Conservation (phyloP, 1,140 invertebrate species). For the Pemphigus obesinymphae region DNA sequence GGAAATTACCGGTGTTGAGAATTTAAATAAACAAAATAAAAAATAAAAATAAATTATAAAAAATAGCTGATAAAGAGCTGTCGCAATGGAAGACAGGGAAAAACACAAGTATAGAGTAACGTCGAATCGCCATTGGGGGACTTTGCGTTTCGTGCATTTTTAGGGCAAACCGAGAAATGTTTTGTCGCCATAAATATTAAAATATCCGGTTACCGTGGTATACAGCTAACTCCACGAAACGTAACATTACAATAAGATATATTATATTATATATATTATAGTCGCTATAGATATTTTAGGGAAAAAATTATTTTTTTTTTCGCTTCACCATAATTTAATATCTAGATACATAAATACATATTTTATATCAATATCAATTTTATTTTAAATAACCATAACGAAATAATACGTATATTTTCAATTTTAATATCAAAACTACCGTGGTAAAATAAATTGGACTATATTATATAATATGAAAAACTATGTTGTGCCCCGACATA, state of each 20-base stretch:
- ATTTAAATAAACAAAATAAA: conserved; percentile 30
- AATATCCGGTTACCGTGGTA: not conserved
- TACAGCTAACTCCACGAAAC: not conserved
- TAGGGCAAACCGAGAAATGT: not conserved
- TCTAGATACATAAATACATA: no score
- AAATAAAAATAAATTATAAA: not conserved
- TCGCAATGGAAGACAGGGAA: not conserved
- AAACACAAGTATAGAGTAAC: not conserved
- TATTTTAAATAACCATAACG: no score
- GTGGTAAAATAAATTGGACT: no score
- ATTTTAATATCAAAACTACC: no score
- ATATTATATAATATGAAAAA: no score
- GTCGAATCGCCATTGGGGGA: not conserved
- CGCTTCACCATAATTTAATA: no score
- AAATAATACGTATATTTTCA: no score
- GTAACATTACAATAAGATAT: not conserved
- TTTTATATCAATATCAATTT: no score
- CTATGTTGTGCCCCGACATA: no score
- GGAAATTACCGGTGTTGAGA: conserved; percentile 26
- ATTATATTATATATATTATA: no score
- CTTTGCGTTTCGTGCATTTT: not conserved
- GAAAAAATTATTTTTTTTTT: no score
- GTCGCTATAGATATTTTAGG: no score
- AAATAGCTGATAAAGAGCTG: not conserved
- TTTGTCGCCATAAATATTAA: not conserved